Base-by-base conservation (phyloP, 1,140 invertebrate species). In the Temnothorax nylanderi region DNA sequence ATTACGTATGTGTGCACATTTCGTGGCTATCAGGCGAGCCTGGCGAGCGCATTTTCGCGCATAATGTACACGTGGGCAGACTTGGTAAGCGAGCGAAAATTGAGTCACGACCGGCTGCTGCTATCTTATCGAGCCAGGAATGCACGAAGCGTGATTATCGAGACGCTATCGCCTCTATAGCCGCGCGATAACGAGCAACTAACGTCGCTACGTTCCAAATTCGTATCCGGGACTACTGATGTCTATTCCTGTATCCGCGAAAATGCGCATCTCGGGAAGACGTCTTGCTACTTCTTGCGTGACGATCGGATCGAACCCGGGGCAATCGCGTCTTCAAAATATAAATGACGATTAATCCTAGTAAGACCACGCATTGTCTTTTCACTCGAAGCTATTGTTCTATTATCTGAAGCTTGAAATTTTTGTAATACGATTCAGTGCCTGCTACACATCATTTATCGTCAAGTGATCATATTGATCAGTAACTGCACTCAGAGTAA, bases 101-200 rank as follows among this genome's bases (percentile, higher is more conserved):
- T 86, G 85, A 86, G 47, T 86, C 85, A 86, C 75, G 74, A 86
- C 18, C 7, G 32, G 49, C 37, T 67, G 34, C 21, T 18, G 56
- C 32, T 65, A 34, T 71, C 77, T 89, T 88, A 87, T 89, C 87
- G 80, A 26, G 58, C 1, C 18, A 75, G 80, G 86, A 88, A 89
- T 89, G 86, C 72, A 56, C 8, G 51, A 76, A 49, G 65, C 11
- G 32, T 8, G 72, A 89, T 88, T 88, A 75, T 88, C 56, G 69
- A 60, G 41, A 49, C 64, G 41, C 76, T 84, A 84, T 87, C 77
- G 34, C 44, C 21, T n/a, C 10, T 62, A 62, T 18, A 62, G 10
- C 18, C 6, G 11, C 6, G 13, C 44, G 78, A 89, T 88, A 87
- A 85, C 56, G 16, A 67, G 60, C 72, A 34, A 3, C 64, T 44